Percentiles rank a stretch among this genome's conserved stretches.
phyloP scores from a whole-genome alignment of 2,797 vertebrate genomes.

The Anas flavirostris region DNA sequence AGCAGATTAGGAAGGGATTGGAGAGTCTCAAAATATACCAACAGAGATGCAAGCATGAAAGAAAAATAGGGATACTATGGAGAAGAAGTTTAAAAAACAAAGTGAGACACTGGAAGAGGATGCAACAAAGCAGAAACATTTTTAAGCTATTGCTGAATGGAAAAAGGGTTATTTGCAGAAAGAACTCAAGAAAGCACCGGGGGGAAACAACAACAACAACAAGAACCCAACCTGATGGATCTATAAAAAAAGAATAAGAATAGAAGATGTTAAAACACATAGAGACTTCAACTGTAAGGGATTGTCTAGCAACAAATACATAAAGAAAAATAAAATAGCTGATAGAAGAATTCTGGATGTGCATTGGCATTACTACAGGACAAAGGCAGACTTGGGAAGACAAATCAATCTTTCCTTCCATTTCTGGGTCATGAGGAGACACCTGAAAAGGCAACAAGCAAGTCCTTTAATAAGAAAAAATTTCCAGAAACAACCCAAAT shows the following conservation, averaged over 20 bases:
- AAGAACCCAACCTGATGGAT: neutral
- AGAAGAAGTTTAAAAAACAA: constrained; percentile 55
- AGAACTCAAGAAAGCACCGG: constrained; percentile 68
- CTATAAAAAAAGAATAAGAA: neutral
- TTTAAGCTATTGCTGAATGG: constrained; percentile 72
- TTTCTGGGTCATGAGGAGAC: constrained; percentile 30
- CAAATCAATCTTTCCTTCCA: neutral
- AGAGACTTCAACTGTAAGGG: neutral
- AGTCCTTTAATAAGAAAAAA: neutral
- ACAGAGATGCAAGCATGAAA: constrained; percentile 63
- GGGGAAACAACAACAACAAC: neutral
- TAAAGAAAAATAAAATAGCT: neutral
- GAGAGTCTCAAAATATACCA: constrained; percentile 73
- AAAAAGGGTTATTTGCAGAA: constrained; percentile 76
- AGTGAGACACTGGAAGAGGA: constrained; percentile 53
- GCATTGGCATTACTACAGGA: neutral
- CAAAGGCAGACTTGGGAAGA: constrained; percentile 24
- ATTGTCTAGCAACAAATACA: constrained; percentile 2
- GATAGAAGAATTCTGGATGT: neutral
- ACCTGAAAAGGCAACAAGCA: constrained; percentile 11
- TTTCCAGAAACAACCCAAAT: constrained; percentile 6
- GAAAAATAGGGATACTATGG: constrained; percentile 61
- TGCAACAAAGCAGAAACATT: constrained; percentile 65
- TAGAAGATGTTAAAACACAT: neutral
- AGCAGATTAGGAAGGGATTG: constrained; percentile 79